Base-by-base conservation (phyloP, 2,888 invertebrate species). In the Scotopteryx bipunctaria region DNA sequence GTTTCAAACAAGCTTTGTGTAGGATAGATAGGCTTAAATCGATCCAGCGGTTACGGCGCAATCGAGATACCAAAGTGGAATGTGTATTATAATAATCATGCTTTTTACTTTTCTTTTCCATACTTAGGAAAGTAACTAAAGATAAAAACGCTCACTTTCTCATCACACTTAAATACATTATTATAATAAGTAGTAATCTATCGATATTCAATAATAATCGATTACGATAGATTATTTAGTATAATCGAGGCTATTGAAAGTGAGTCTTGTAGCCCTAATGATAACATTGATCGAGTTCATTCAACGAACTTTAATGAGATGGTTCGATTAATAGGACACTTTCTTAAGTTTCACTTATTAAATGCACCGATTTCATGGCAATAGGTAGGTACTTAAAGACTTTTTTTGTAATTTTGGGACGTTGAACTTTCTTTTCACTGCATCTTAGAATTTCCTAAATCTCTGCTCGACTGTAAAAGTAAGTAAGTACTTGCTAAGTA, bases 201-300 rank as follows among this genome's bases (percentile, higher is more conserved):
- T 31, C 37, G 29, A 49, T 41, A 41, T 40, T 50, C 17, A 45
- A 40, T 38, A 27, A 33, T 47, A 47, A 40, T 40, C 19, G 29
- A 47, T 17, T 35, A n/a, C 5, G 16, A 35, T 19, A 3, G 17
- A 35, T 35, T 38, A 32, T 38, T 38, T 15, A 43, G 35, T 41
- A 35, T 44, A 44, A 35, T 44, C 16, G 23, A 15, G n/a, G 16
- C 14, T 38, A 35, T 56, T 44, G 51, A 57, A 49, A 49, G 53
- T 49, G 53, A 53, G 38, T 55, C 47, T 49, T 55, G 41, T 49
- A 38, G 42, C 41, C 49, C 51, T 37, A 51, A 55, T 51, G 46
- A 55, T 43, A 45, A 50, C 36, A 45, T 56, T 53, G 51, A 45
- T 48, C 36, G 36, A 41, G 43, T 55, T 41, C 46, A 46, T 54